Evolutionary conservation across 2,113 vertebrate species (phyloP), one percentile per base, ranked within the genome.

Genomic region (Strix aluco): DNA sequence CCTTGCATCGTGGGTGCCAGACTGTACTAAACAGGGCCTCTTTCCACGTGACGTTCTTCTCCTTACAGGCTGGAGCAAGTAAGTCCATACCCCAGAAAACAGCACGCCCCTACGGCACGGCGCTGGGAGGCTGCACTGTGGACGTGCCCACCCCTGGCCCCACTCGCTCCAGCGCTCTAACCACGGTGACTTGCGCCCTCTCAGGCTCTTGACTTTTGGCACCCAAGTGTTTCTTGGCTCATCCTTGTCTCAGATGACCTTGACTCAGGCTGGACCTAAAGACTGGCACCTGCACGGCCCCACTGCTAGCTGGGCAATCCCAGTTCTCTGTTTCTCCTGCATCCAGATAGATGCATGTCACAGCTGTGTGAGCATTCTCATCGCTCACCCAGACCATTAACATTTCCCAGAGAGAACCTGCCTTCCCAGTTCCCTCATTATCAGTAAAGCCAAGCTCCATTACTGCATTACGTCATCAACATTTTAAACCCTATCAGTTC

Each of bases 1-100:
- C 16, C 63, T 77, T 15, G 3, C 6, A 0, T 58, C 26, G 34
- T 0, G 0, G 15, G 49, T 42, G 44, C 26, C 22, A 81, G 47
- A 25, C 59, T 51, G 40, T 63, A 67, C 26, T 13, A 82, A 54
- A 47, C 9, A 80, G 36, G 42, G 22, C 0, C 0, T 23, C 26
- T 78, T 67, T 51, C 52, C 47, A 2, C 40, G 27, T 46, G 72
- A 57, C 2, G 2, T n/a, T 93, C 88, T 57, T 46, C 42, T 63
- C 59, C 47, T 74, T 72, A 16, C 15, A 71, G 67, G 21, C 63
- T 78, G 71, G 17, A 67, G 30, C 26, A 73, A 70, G 38, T 66
- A 44, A 94, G 59, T 69, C 25, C 42, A 13, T 30, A 38, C 19
- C 26, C 32, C 25, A 52, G 62, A 44, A 65, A 51, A 36, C 15